Base-by-base conservation (phyloP, 2,797 vertebrate genomes). In the Pogonophryne albipinna region DNA sequence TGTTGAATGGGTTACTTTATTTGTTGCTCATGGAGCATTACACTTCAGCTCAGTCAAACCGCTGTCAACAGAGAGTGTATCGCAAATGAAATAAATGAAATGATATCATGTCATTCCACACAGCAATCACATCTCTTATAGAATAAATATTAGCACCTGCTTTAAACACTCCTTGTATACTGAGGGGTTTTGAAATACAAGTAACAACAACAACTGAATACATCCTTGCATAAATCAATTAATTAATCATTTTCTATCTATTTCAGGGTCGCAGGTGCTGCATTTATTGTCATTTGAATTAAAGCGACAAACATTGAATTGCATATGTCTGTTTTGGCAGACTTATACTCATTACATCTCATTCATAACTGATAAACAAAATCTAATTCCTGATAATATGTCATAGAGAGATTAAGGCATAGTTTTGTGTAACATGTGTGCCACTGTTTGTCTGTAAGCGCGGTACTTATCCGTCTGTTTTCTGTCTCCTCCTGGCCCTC, bases 21-120 rank as follows among this genome's bases (percentile, higher is more conserved):
- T 82, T 84, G 82, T 76, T 71, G 82, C 79, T 86, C 89, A 82
- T 79, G 74, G 87, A 85, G 83, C 73, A 65, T 88, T 79, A 78
- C 74, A 71, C 71, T 86, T 74, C 70, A 82, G 73, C 67, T 85
- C 86, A 71, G 83, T 80, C 82, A 89, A 89, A 89, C 79, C 85
- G 83, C 83, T 84, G 87, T 81, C 84, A 86, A 71, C 66, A 71
- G 78, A 17, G 41, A 82, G 82, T 79, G 67, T 83, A 79, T 83
- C 52, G 13, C 82, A 84, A 84, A 91, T 89, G 78, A 80, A 89
- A 86, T 86, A 85, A 84, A 91, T 89, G 78, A 80, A 89, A 86
- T 86, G 84, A 80, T 89, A 85, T 85, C 71, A 78, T 80, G 68
- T 74, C 78, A 83, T 82, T 76, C 84, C 85, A 80, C 72, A 46